phyloP scores from a whole-genome alignment of 2,797 vertebrate species.

The Eulemur rubriventer region DNA sequence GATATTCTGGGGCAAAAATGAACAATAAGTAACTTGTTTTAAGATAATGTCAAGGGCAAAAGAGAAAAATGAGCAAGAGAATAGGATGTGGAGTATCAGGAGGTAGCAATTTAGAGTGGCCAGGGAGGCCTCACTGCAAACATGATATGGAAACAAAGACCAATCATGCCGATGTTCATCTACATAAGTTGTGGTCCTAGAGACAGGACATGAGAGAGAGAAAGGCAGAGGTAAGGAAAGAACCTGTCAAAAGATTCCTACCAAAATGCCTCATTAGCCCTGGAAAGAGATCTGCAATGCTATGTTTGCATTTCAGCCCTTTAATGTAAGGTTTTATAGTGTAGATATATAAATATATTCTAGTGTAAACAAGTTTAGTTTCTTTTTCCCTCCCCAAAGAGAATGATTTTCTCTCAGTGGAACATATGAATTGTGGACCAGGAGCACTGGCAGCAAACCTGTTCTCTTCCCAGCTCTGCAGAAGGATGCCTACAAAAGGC shows the following conservation, averaged over 20 bases:
- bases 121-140: background rate
- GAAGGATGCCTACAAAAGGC: background rate
- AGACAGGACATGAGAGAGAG: background rate
- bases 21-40: background rate
- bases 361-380: background rate
- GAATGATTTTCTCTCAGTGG: background rate
- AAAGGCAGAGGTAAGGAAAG: background rate
- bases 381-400: background rate
- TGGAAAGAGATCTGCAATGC: background rate
- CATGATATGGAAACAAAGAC: background rate
- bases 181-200: no score
- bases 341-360: background rate
- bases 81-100: no score
- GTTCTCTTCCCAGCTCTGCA: background rate
- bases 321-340: background rate
- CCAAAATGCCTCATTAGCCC: background rate
- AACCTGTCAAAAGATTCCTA: background rate
- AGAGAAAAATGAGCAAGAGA: background rate
- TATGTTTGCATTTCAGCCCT: background rate
- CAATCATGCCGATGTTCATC: background rate
- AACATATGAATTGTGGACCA: background rate
- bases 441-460: background rate
- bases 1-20: background rate
- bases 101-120: background rate
- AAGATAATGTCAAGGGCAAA: background rate